Conservation (phyloP, 2,797 vertebrate species). For the Lepilemur ruficaudatus region DNA sequence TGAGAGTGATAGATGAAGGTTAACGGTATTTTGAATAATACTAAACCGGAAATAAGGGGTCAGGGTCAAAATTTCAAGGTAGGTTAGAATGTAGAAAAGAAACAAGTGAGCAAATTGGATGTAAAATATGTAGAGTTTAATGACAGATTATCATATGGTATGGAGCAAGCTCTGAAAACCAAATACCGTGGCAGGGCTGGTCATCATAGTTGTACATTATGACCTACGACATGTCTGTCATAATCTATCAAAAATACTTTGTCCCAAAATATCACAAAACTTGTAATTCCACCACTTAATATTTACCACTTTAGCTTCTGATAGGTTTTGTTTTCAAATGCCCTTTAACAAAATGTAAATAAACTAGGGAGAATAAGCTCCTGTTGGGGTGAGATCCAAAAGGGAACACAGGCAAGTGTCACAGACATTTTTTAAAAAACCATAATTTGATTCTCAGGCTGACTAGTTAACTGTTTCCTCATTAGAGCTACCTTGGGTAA, state of each 20-base stretch:
- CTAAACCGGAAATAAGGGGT: not conserved
- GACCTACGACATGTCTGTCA: too few species aligned
- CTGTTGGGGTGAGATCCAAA: not conserved
- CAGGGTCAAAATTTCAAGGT: not conserved
- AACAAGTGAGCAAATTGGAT: not conserved
- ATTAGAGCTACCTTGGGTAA: fast-evolving
- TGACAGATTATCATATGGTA: too few species aligned
- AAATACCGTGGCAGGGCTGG: fast-evolving
- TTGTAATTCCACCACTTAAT: not conserved
- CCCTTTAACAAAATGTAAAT: not conserved
- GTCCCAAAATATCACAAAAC: not conserved
- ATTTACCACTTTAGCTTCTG: not conserved
- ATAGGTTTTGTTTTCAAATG: not conserved
- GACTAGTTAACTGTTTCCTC: too few species aligned
- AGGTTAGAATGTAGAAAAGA: not conserved
- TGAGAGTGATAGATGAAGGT: too few species aligned
- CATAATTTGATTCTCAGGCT: not conserved
- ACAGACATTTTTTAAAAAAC: not conserved
- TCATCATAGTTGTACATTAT: fast-evolving
- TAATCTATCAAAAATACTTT: not conserved
- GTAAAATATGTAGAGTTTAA: fast-evolving
- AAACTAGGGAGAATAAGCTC: not conserved
- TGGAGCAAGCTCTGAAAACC: not conserved
- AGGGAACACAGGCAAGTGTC: not conserved
- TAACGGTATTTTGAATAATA: not conserved